Conservation (phyloP, 2,888 invertebrate genomes). For the Epistrophella euchroma region DNA sequence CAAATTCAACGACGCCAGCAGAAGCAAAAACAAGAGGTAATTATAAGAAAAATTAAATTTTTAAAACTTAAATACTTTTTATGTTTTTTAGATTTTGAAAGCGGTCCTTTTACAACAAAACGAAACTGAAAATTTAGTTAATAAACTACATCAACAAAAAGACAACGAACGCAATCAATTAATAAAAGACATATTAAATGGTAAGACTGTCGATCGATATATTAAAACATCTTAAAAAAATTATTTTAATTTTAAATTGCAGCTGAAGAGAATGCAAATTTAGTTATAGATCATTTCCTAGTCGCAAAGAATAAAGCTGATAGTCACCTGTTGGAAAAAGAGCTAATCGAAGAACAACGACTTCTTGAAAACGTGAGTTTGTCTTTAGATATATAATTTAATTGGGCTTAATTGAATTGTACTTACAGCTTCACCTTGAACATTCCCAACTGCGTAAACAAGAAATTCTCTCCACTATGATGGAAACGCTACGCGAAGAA, state of each 20-base stretch:
- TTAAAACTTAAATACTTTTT: not conserved
- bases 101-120: conserved; percentile 86
- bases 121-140: conserved; percentile 88
- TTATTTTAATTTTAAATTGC: conserved; percentile 72
- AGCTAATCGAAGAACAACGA: conserved; percentile 88
- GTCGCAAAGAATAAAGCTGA: conserved; percentile 86
- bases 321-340: conserved; percentile 87
- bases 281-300: conserved; percentile 88
- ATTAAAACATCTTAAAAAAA: not conserved
- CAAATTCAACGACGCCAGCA: conserved; percentile 76
- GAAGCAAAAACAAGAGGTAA: conserved; percentile 77
- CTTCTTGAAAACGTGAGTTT: conserved; percentile 85
- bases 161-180: conserved; percentile 87
- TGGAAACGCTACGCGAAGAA: conserved; percentile 88
- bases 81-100: conserved; percentile 83
- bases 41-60: conserved; percentile 5
- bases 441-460: conserved; percentile 86
- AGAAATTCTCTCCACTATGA: conserved; percentile 90
- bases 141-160: conserved; percentile 88
- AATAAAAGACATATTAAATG: conserved; percentile 86
- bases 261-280: conserved; percentile 88
- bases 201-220: conserved; percentile 78
- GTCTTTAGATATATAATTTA: not conserved
- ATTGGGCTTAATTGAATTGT: conserved; percentile 79
- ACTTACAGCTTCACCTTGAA: conserved; percentile 80